Evolutionary conservation across 2,888 invertebrate genomes (phyloP).

Genomic region (Drosophila setosimentum): DNA sequence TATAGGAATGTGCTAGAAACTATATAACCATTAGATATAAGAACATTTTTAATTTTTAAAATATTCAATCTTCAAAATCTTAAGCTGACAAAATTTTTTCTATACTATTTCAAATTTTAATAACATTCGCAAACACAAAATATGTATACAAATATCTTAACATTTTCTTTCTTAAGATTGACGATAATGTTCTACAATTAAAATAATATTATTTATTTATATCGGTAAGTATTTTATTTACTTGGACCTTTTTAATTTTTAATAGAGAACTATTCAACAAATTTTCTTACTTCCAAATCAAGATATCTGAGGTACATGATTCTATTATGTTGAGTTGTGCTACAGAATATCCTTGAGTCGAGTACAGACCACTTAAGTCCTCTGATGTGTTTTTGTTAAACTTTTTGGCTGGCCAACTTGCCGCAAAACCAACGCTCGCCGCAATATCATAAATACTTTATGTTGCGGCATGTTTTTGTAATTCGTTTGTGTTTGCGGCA

Average conservation of each 20-base stretch:
- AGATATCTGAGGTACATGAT: background rate
- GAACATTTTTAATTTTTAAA: background rate
- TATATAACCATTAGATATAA: background rate
- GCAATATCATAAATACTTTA: slow-evolving; percentile 78
- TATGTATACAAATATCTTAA: background rate
- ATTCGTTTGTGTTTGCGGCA: slow-evolving; percentile 45
- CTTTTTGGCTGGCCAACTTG: slow-evolving; percentile 43
- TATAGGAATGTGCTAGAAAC: background rate
- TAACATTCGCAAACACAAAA: no score
- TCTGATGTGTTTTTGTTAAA: slow-evolving; percentile 27
- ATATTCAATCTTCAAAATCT: background rate
- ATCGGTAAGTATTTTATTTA: background rate
- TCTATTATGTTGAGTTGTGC: background rate
- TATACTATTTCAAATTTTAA: background rate
- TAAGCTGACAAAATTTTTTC: background rate
- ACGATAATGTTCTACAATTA: background rate
- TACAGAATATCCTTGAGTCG: background rate
- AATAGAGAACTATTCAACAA: background rate
- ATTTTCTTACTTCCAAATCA: background rate
- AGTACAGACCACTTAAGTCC: background rate
- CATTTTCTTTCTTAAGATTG: background rate
- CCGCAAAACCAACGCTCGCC: slow-evolving; percentile 47
- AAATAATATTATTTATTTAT: background rate
- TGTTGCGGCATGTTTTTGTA: slow-evolving; percentile 65
- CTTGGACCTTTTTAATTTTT: background rate